Evolutionary conservation across 1,140 invertebrate genomes (phyloP), one percentile per base, ranked within the genome.

Genomic region (Drosophila nikananu): DNA sequence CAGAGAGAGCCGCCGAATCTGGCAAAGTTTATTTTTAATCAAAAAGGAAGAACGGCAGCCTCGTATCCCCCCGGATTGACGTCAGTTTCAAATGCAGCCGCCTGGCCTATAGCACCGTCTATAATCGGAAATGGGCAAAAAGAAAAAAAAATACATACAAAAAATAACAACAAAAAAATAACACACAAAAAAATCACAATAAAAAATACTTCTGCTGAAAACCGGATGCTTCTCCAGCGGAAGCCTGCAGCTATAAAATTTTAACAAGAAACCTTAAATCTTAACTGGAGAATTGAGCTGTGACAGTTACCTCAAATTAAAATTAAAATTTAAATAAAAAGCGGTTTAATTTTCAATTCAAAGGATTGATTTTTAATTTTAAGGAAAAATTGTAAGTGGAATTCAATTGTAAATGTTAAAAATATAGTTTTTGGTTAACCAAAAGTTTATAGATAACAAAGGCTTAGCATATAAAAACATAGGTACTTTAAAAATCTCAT

Each of bases 11-110:
- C 10, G 15, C n/a, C 37, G 32, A 21, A 13, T 12, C 25, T 13
- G 37, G 46, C 49, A 60, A 37, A 60, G 70, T 72, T 72, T 72
- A 72, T 72, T 72, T 73, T 68, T 71, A 71, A 71, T 68, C 30
- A 71, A 37, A 44, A 57, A 19, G 42, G 32, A 57, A 35, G 32
- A 27, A 41, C 10, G 27, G 44, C 37, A n/a, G 8, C 54, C 9
- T 25, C 32, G 54, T 39, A 7, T 55, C 1, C 19, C 44, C 25
- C 15, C 2, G 51, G 46, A 61, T 73, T 73, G 71, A 73, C 68
- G 70, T 73, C 54, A 73, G 37, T 68, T 68, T 68, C 37, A 59
- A 72, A 60, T 58, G 63, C 37, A 54, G 48, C 21, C 39, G 37
- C 8, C 25, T 41, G 27, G 25, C 30, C 37, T 12, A 59, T 65